Base-by-base conservation (phyloP, 1,140 invertebrate genomes). In the Melipona quadrifasciata region DNA sequence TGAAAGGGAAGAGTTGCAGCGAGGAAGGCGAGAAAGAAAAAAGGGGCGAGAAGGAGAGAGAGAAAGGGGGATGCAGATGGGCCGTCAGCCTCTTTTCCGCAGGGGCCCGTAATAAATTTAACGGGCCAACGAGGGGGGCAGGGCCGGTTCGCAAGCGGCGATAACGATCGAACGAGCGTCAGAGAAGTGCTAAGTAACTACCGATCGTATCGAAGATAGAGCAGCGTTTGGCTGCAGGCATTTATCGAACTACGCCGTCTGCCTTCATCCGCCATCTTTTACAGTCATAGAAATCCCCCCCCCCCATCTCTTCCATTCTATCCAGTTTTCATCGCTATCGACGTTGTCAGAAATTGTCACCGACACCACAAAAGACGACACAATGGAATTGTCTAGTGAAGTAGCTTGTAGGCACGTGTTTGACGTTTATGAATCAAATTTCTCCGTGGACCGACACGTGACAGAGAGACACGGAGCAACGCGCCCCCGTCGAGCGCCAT, bases 161-260 rank as follows among this genome's bases (percentile, higher is more conserved):
- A 94, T 94, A 93, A 90, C 89, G 84, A 94, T 94, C 94, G 88
- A 90, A 90, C 91, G 89, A 90, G 90, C 91, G 91, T 93, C 92
- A 90, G 91, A 91, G 90, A 94, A 93, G 94, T 93, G 94, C 93
- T 94, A 94, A 94, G 93, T 94, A 94, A 94, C 93, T 94, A 93
- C 92, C 92, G 94, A 94, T 94, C 91, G 90, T 89, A 91, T 92
- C 91, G 88, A 64, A 91, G 93, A 94, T 94, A 94, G 53, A 78
- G 79, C 72, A n/a, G n/a, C 58, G 65, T 67, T 73, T 79, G 74
- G 21, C 74, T 79, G 82, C 57, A 70, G 87, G 83, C 79, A 82
- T 89, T 85, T 91, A 61, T 85, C 74, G 83, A 79, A 51, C 55
- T 83, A 19, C 47, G 21, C 58, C 77, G 71, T 82, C 79, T 87